Base-by-base conservation (phyloP, 2,888 invertebrate species). In the Willowsia nigromaculata region DNA sequence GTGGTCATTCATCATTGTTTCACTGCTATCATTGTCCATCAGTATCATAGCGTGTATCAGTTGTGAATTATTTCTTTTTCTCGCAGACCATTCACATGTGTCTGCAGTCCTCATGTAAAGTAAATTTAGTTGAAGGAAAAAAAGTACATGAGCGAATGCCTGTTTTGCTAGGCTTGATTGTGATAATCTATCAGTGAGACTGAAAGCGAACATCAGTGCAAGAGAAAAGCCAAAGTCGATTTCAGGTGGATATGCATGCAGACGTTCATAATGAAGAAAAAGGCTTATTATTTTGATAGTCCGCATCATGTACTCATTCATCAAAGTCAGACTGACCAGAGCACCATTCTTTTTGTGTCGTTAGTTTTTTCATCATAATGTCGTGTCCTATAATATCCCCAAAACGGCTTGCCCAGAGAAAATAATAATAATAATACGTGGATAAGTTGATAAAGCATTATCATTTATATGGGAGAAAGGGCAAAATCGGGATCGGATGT, bases 1-100 rank as follows among this genome's bases (percentile, higher is more conserved):
- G 80, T 86, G 71, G 81, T 40, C 86, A 81, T 86, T 68, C 86
- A 81, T 86, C 86, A 86, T 86, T 80, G 80, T 78, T 85, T 62
- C 74, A 76, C 76, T 74, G 62, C 50, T 78, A 85, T 85, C 85
- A 50, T 50, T 40, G 76, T 65, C 50, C 65, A 85, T 27, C 62
- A 85, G 85, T 85, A 85, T 85, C 85, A 30, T 78, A 0, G 33
- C 18, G 13, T 78, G 50, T 85, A 65, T 85, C 78, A 78, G 37
- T 65, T 85, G 85, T 78, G 85, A 78, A 65, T 85, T 85, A 78
- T 85, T 78, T 85, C 85, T 65, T 71, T 37, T 59, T 25, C 33
- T 33, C 59, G 40, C 76, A 78, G n/a, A 71, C 18, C 22, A 9
- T 71, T 27, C 53, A 9, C 43, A 25, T 5, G 13, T 40, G 18